phyloP scores from a whole-genome alignment of 2,797 vertebrate species.

The Nyctibius grandis region DNA sequence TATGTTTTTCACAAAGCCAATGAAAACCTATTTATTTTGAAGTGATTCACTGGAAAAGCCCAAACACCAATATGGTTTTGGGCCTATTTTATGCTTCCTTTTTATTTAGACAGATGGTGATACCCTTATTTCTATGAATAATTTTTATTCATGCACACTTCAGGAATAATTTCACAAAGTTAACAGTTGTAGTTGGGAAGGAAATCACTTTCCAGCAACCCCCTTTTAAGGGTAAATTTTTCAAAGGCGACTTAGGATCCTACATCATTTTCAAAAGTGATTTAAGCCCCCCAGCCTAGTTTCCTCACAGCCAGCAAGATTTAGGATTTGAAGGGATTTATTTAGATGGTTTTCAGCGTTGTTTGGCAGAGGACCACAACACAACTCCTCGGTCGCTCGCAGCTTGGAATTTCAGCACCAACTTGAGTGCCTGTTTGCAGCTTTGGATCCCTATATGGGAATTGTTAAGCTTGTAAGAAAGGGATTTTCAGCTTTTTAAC shows the following conservation, averaged over 20 bases:
- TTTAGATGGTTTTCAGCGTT: constrained; percentile 28
- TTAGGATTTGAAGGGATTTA: constrained; percentile 65
- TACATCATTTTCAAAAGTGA: constrained; percentile 19
- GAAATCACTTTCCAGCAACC: not conserved
- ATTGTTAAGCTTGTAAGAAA: constrained; percentile 64
- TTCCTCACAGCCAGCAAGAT: constrained; percentile 41
- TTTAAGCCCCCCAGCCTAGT: constrained; percentile 26
- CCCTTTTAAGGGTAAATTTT: constrained; percentile 7
- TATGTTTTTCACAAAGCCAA: not conserved
- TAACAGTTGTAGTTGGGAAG: not conserved
- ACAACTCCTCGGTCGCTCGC: not conserved
- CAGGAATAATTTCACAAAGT: constrained; percentile 10
- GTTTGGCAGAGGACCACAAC: constrained; percentile 36
- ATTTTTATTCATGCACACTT: constrained; percentile 6
- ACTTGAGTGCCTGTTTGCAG: constrained; percentile 27
- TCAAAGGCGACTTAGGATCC: constrained; percentile 30
- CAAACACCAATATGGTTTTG: not conserved
- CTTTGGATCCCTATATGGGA: constrained; percentile 23
- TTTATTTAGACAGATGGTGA: not conserved
- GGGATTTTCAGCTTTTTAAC: constrained; percentile 65
- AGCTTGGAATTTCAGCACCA: constrained; percentile 49
- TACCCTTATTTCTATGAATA: constrained; percentile 1
- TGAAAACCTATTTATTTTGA: not conserved
- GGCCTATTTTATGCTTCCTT: not conserved
- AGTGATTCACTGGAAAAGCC: not conserved